These are phyloP conservation scores for Xenus cinereus DNA, from an alignment of 2,113 vertebrate genomes.

Conservation along the genomic window DNA sequence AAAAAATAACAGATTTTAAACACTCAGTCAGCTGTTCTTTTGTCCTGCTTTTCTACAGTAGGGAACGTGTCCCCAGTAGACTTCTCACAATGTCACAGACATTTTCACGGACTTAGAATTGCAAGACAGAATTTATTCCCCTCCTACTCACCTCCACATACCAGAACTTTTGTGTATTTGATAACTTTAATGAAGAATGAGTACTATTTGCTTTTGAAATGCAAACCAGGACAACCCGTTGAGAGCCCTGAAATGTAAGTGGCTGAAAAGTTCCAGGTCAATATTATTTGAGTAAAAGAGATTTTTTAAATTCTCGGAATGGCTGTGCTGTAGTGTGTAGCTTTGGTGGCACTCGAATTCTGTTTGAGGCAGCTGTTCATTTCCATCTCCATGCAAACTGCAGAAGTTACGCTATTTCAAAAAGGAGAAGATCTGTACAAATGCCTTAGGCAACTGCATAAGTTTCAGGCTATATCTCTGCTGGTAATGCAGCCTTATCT, in stretches of 20 bases:
- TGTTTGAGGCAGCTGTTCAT: not conserved
- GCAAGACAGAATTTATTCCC: not conserved
- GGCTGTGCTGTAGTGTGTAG: not conserved
- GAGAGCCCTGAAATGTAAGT: not conserved
- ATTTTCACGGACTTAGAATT: not conserved
- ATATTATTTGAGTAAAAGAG: not conserved
- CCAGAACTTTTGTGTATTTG: not conserved
- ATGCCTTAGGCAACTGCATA: not conserved
- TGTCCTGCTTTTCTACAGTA: not conserved
- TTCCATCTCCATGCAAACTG: not conserved
- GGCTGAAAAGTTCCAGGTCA: not conserved
- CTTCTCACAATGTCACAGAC: not conserved
- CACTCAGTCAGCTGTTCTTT: not conserved
- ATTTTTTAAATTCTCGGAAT: not conserved
- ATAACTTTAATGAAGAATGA: not conserved
- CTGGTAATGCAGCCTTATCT: not conserved
- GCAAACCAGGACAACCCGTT: not conserved
- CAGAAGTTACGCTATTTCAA: not conserved
- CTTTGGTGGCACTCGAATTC: not conserved
- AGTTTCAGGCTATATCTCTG: not conserved
- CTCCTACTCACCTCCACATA: not conserved
- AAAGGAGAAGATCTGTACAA: not conserved
- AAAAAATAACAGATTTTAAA: not conserved
- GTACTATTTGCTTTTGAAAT: not conserved
- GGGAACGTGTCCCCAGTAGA: not conserved